Conservation (phyloP, 2,888 invertebrate species). For the Seira ritae region DNA sequence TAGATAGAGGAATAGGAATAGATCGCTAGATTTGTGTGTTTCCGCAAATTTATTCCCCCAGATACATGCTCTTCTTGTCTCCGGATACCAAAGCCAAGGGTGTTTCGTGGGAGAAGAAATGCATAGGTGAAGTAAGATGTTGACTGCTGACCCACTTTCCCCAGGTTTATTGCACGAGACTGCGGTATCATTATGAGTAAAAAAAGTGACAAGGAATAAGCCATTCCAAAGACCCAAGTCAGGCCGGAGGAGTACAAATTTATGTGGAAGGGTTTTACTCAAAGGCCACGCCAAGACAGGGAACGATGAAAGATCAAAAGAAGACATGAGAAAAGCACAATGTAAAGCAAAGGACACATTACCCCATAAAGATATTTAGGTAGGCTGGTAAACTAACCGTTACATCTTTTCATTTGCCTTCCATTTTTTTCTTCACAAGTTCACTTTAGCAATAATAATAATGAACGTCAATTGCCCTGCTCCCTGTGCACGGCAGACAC, state of each 20-base stretch:
- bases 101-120: neutral
- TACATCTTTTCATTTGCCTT: neutral
- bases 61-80: neutral
- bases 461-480: conserved; percentile 9
- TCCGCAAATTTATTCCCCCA: neutral
- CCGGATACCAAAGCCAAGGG: neutral
- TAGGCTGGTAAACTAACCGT: conserved; percentile 13
- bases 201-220: neutral
- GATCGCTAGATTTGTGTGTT: neutral
- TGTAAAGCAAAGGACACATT: conserved; percentile 8
- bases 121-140: conserved; percentile 1
- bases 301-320: conserved; percentile 9
- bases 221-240: neutral
- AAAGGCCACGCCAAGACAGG: neutral
- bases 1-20: neutral
- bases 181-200: conserved; percentile 10
- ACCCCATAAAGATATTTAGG: neutral
- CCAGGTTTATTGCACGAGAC: conserved; percentile 31
- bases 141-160: conserved; percentile 33
- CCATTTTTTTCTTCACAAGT: conserved; percentile 12
- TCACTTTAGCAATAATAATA: conserved; percentile 27
- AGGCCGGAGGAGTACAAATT: neutral
- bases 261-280: neutral
- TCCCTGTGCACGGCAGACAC: neutral
- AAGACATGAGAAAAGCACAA: neutral